Evolutionary conservation across 2,888 invertebrate species (phyloP).

Genomic region (Cheilosia impressa): DNA sequence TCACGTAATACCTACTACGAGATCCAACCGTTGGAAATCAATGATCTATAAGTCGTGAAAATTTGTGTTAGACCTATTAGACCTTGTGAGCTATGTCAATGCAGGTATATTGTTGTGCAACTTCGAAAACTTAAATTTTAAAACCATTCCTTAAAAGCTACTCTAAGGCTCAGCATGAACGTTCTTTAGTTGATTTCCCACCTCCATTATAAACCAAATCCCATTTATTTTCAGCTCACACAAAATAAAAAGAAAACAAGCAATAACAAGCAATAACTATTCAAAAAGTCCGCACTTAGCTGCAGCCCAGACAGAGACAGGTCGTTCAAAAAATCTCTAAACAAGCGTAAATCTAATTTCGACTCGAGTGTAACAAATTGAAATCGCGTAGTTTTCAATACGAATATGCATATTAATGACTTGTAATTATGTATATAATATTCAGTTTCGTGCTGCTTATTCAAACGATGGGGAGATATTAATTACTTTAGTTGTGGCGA

Average conservation of each 20-base stretch:
- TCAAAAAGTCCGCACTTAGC: background rate
- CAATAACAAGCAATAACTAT: background rate
- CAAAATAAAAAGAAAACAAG: background rate
- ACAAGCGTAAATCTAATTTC: constrained; percentile 62
- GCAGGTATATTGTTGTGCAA: too few species aligned
- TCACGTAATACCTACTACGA: too few species aligned
- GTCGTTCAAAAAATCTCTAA: constrained; percentile 10
- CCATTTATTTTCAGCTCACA: too few species aligned
- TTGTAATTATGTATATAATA: constrained; percentile 59
- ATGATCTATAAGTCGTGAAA: too few species aligned
- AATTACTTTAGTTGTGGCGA: constrained; percentile 56
- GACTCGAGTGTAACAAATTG: constrained; percentile 65
- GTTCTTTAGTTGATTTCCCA: too few species aligned
- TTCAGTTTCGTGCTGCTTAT: constrained; percentile 51
- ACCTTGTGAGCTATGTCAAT: too few species aligned
- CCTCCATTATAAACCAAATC: too few species aligned
- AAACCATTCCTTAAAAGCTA: too few species aligned
- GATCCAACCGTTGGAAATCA: too few species aligned
- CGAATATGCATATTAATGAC: constrained; percentile 64
- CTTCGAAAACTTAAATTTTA: too few species aligned
- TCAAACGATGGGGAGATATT: constrained; percentile 49
- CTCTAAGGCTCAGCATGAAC: too few species aligned
- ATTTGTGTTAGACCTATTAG: too few species aligned
- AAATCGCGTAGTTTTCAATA: constrained; percentile 66
- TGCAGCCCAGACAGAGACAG: background rate